A percentile compares a stretch with the other conserved stretches of the same genome.
Conservation (phyloP, 2,113 vertebrate genomes). For the Eptesicus fuscus region DNA sequence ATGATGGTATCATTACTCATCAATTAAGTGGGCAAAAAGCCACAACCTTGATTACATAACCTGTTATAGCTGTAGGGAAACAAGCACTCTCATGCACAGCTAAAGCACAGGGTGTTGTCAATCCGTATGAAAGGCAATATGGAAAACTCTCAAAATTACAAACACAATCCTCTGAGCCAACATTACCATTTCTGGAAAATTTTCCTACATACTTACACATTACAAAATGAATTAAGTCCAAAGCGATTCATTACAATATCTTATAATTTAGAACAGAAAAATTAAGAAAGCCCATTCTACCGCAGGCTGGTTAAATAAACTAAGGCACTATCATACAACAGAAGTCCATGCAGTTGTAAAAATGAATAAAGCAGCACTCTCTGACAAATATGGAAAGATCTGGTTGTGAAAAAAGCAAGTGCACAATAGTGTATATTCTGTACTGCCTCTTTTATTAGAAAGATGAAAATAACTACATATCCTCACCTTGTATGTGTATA, state of each 20-base stretch:
- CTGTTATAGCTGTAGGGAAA: background rate
- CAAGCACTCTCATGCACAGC: background rate
- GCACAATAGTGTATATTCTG: background rate
- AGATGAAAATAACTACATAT: background rate
- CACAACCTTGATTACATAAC: background rate
- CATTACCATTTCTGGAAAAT: background rate
- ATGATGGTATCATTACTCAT: background rate
- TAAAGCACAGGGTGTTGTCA: background rate
- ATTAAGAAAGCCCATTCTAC: background rate
- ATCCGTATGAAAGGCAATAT: background rate
- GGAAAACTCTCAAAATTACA: background rate
- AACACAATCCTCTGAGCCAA: background rate
- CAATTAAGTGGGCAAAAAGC: background rate
- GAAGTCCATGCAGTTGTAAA: background rate
- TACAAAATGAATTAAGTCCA: background rate
- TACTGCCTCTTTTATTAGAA: background rate
- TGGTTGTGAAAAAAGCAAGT: background rate
- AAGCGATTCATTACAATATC: background rate
- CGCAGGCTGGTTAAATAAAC: background rate
- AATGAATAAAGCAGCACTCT: background rate
- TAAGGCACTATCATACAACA: background rate
- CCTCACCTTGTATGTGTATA: background rate
- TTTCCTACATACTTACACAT: background rate
- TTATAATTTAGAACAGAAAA: background rate
- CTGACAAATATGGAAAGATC: background rate